These are phyloP conservation scores for Panthera tigris DNA, from an alignment of 2,113 vertebrate genomes.

Conservation along the genomic window DNA sequence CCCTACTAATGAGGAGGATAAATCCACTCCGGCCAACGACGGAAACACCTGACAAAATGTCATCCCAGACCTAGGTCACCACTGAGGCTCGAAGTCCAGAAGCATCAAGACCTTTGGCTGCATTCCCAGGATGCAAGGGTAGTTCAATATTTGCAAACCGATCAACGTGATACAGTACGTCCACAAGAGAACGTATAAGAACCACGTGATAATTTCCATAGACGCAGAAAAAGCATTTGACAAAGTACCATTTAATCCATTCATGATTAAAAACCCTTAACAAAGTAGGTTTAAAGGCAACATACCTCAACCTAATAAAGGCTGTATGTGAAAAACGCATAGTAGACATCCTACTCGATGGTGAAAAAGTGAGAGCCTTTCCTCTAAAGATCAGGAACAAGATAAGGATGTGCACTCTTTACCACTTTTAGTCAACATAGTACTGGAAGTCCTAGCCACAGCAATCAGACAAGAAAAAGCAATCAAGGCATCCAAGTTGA, in stretches of 20 bases:
- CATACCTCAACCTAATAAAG: background rate
- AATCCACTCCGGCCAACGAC: background rate
- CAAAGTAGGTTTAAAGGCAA: background rate
- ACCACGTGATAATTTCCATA: background rate
- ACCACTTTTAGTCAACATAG: background rate
- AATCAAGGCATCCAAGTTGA: background rate
- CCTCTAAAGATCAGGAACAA: background rate
- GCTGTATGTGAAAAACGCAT: background rate
- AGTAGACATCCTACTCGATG: too few relatives aligned
- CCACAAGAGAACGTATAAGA: background rate
- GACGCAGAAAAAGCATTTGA: background rate
- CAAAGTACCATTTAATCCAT: background rate
- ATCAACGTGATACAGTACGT: accelerated
- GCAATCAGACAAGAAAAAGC: background rate
- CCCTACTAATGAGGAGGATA: background rate
- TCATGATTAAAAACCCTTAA: background rate
- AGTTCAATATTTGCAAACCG: background rate
- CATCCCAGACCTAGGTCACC: background rate
- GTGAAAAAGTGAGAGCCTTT: background rate
- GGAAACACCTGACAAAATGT: background rate
- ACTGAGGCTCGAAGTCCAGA: background rate
- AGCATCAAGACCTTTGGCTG: background rate
- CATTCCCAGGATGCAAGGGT: background rate
- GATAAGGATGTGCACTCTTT: background rate
- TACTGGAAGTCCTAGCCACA: background rate